Conservation (phyloP, 2,888 invertebrate genomes). For the Aporophyla nigra region DNA sequence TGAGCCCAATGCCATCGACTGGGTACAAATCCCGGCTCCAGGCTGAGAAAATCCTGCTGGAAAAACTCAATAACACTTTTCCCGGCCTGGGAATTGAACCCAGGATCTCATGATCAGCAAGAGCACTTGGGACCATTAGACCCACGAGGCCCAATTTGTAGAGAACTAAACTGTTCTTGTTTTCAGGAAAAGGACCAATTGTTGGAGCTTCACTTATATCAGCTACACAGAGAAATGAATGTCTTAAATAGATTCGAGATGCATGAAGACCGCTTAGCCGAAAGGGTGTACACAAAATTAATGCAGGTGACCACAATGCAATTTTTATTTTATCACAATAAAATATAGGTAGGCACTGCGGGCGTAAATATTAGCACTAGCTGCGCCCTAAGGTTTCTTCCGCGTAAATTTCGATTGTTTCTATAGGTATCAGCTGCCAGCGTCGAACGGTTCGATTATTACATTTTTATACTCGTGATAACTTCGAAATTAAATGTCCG, state of each 20-base stretch:
- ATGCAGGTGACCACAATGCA: constrained; percentile 79
- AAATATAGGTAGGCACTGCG: no score
- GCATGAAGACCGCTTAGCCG: constrained; percentile 92
- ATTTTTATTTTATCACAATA: not conserved
- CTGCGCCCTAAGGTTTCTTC: no score
- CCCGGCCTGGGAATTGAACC: not conserved
- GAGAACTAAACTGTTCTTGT: constrained; percentile 50
- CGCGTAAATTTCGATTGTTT: no score
- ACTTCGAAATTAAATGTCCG: no score
- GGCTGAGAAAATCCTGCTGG: not conserved
- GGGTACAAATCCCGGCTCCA: not conserved
- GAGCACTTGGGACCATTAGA: not conserved
- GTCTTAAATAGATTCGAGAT: constrained; percentile 94
- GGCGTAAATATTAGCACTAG: no score
- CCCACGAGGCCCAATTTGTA: constrained; percentile 39
- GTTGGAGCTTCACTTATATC: constrained; percentile 92
- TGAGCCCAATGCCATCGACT: not conserved
- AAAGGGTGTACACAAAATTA: constrained; percentile 90
- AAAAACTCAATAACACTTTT: no score
- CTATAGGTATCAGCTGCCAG: no score
- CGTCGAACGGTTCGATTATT: no score
- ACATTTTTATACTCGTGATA: no score
- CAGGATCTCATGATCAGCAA: not conserved
- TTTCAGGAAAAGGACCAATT: constrained; percentile 87
- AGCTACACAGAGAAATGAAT: constrained; percentile 94